Evolutionary conservation across 92 coral and sea anemone species (phyloP).

Genomic region (Porites lobata): DNA sequence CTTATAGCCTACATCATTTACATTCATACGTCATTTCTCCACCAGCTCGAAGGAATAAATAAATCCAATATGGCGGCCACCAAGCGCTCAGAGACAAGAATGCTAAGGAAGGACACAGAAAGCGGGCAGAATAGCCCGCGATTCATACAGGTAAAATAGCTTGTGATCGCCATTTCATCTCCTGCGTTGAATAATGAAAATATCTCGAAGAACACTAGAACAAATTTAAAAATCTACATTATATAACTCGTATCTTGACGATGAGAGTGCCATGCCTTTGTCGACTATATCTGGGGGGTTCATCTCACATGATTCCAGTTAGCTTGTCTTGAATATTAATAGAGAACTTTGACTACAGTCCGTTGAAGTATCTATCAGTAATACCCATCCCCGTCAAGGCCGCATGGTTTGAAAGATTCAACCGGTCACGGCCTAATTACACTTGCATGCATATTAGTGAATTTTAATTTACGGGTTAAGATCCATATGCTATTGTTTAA

Average conservation of each 20-base stretch:
- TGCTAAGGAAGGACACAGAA: slow-evolving; percentile 39
- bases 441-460: slow-evolving; percentile 1
- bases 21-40: slow-evolving; percentile 50
- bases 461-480: slow-evolving; percentile 15
- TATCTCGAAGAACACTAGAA: neutral
- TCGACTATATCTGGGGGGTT: neutral
- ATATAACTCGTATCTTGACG: neutral
- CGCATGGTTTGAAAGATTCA: neutral
- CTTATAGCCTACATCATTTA: neutral
- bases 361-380: neutral
- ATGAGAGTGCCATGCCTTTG: neutral
- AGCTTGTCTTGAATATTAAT: neutral
- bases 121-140: slow-evolving; percentile 29
- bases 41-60: slow-evolving; percentile 32
- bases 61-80: slow-evolving; percentile 76
- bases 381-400: neutral
- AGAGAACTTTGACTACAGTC: neutral
- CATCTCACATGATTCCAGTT: neutral
- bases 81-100: slow-evolving; percentile 64
- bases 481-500: slow-evolving; percentile 19
- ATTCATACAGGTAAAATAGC: slow-evolving; percentile 44
- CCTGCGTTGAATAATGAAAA: slow-evolving; percentile 14
- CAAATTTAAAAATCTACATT: neutral
- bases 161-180: neutral
- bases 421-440: neutral